Evolutionary conservation across 2,797 vertebrate genomes (phyloP), one percentile per base, ranked within the genome.

Genomic region (Malurus splendens): DNA sequence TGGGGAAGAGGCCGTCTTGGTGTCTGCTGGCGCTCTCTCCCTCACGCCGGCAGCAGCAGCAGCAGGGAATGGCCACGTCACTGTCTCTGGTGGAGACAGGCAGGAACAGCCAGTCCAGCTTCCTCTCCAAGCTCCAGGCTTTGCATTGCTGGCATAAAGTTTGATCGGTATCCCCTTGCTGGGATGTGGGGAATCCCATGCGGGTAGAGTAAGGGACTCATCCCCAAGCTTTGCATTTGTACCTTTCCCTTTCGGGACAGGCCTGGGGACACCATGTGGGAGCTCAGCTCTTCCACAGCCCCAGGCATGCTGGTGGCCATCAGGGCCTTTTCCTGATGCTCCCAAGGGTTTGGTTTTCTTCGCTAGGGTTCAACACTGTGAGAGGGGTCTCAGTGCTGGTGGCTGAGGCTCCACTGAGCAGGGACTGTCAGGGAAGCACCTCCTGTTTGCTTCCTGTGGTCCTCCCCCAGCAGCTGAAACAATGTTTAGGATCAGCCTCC

Each of bases 221-320:
- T 15, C 44, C 42, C 59, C 22, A 23, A 12, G 33, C 8, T 30
- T 42, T 22, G 44, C 11, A 10, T 61, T 42, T 75, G 32, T 22
- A 32, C 4, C 24, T 25, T 65, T 39, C 33, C 22, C 36, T 22
- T 18, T 2, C 3, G 6, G 57, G 61, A 23, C 0, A 18, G 55
- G n/a, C 39, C 38, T 7, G 7, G 24, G 41, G 32, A 36, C 14
- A 13, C 18, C 2, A 1, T 5, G 27, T 0, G 0, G 22, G 54
- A 42, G 10, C 32, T 59, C 75, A 57, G 59, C 15, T 66, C 19
- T n/a, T 41, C 67, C 32, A 2, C 0, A 4, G 45, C 27, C 60
- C 19, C 1, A 2, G 2, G 16, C 1, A 4, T 1, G 2, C 1
- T 24, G 17, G 41, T 55, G 54, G 42, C 50, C 23, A 3, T 11